Evolutionary conservation across 2,113 vertebrate genomes (phyloP), one percentile per base, ranked within the genome.

Genomic region (Camelus dromedarius): DNA sequence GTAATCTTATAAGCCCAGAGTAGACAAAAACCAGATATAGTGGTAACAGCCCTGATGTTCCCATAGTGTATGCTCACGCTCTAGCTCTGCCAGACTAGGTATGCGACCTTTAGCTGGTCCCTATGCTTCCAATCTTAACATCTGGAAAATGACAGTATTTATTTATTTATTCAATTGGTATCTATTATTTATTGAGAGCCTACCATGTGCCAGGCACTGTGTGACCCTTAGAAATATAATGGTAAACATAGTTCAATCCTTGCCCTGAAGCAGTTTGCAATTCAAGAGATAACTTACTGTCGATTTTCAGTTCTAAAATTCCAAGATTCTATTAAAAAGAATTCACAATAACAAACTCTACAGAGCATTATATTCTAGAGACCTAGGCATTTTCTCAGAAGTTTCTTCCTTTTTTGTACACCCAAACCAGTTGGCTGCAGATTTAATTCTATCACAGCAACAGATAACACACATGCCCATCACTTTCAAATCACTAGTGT

Each of bases 271-370:
- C 6, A 32, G 9, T 75, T 66, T 48, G 19, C 9, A 46, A 15
- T 72, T 79, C 79, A 76, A 28, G 48, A 38, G 26, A n/a, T 32
- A 54, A 3, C 72, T 91, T 42, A 11, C 26, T 73, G 12, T 86
- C 67, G 72, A 83, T 77, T 56, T 89, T 82, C 3, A 67, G 77
- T 76, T 95, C 58, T 80, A 85, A 95, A 85, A 82, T 80, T 35
- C 79, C 56, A 85, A 81, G 77, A 77, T 67, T 89, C 9, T 35
- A 48, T 92, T 89, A 75, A 70, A 77, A 83, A 84, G 24, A 30
- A 52, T 67, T 18, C 30, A 52, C 22, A 66, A 26, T 54, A 80
- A 48, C 46, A 95, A 77, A 85, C 8, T 8, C 2, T 46, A 32
- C 30, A 67, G 26, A 58, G 32, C 15, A 20, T 72, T 50, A 56